Percentiles rank a stretch among this genome's conserved stretches.
These are phyloP conservation scores for Ormia ochracea DNA, from an alignment of 2,888 invertebrate genomes.

Conservation along the genomic window DNA sequence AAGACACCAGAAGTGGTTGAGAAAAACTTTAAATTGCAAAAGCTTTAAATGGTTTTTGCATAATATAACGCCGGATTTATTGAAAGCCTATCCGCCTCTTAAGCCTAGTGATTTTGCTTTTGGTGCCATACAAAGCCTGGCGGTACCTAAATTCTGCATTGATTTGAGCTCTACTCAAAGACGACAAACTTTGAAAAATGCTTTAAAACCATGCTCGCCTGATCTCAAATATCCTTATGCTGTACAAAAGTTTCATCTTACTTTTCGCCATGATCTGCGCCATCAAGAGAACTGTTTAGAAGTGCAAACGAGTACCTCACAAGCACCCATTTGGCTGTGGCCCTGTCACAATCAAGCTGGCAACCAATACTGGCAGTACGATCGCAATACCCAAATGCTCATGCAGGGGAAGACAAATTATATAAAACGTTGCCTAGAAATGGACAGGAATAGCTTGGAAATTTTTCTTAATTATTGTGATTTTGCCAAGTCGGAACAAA, in stretches of 20 bases:
- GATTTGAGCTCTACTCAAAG: conserved; percentile 79
- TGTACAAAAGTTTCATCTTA: conserved; percentile 70
- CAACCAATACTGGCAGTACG: conserved; percentile 94
- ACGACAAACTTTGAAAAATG: conserved; percentile 67
- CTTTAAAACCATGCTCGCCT: conserved; percentile 67
- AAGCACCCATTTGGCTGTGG: conserved; percentile 86
- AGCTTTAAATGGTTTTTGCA: conserved; percentile 97
- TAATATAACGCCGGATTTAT: conserved; percentile 91
- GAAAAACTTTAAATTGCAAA: conserved; percentile 87
- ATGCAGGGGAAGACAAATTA: conserved; percentile 67
- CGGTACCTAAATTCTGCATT: conserved; percentile 82
- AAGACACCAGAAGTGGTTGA: conserved; percentile 84
- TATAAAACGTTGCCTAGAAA: conserved; percentile 84
- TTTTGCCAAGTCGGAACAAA: conserved; percentile 66
- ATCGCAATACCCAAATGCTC: conserved; percentile 78
- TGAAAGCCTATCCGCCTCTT: conserved; percentile 90
- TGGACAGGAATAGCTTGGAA: conserved; percentile 79
- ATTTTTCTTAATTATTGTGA: conserved; percentile 84
- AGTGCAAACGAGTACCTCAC: conserved; percentile 82
- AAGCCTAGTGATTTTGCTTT: conserved; percentile 89
- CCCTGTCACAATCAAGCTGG: conserved; percentile 94
- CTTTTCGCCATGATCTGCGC: conserved; percentile 71
- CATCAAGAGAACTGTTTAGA: conserved; percentile 88
- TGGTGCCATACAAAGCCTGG: conserved; percentile 85
- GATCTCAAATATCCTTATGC: conserved; percentile 68